Base-by-base conservation (phyloP, 2,888 invertebrate genomes). In the Neocrepidodera transversa region DNA sequence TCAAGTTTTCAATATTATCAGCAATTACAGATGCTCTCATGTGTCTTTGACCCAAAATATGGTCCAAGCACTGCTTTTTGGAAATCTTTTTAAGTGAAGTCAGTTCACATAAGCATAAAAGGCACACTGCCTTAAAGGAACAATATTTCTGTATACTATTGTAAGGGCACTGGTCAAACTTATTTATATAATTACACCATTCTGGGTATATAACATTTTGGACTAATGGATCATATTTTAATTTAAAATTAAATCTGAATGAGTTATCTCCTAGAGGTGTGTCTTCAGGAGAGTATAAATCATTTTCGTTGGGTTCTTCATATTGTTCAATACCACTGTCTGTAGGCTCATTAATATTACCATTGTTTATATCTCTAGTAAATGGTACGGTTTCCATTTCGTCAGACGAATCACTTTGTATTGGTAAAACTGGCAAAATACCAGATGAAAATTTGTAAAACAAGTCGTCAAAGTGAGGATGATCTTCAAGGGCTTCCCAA, bases 21-120 rank as follows among this genome's bases (percentile, higher is more conserved):
- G 40, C 11, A 14, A 49, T 63, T 1, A 32, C 11, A 4, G 69
- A 64, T 17, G 26, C 57, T 45, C 55, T 65, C 13, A 69, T 50
- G 64, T 76, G 76, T 32, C 58, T 68, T 11, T 69, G 66, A 4
- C 76, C 75, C 32, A 62, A 59, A 3, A 67, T 60, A 52, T 76
- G 76, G 51, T 68, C 67, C 4, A 68, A 49, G 10, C 74, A 51
- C 6, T 55, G 35, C 10, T 63, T 60, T 43, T 67, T 64, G 14
- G 62, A 57, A 6, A 72, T 38, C 56, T 59, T 62, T 38, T 45
- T 49, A 8, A 56, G 53, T 11, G 58, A 35, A 10, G 67, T 54
- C 35, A 71, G 45, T 14, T 70, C 68, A 62, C 74, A 74, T 7
- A 49, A 57, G 60, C 75, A 76, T 40, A 74, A 42, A 2, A 75